These are phyloP conservation scores for Nephotettix cincticeps DNA, from an alignment of 1,140 invertebrate genomes.

Conservation along the genomic window DNA sequence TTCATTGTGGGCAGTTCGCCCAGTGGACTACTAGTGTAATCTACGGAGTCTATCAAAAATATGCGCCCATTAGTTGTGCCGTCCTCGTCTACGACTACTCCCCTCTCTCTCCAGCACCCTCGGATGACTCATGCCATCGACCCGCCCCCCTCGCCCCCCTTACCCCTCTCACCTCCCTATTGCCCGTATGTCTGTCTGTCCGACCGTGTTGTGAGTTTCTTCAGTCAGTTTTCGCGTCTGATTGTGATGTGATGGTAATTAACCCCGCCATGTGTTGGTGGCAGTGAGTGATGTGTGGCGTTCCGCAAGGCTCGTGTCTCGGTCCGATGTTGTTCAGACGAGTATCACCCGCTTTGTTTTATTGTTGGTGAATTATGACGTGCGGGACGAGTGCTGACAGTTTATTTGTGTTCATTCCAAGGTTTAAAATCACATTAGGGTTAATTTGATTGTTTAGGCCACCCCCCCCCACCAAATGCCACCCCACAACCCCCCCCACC, in stretches of 20 bases:
- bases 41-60: constrained; percentile 15
- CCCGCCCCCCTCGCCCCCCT: neutral
- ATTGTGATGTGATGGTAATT: neutral
- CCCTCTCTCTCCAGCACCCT: neutral
- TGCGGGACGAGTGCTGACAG: too few relatives aligned
- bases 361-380: too few relatives aligned
- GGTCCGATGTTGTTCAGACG: neutral
- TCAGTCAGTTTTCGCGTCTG: constrained; percentile 12
- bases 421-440: too few relatives aligned
- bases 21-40: too few relatives aligned
- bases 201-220: neutral
- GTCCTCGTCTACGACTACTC: neutral
- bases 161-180: neutral
- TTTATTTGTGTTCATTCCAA: too few relatives aligned
- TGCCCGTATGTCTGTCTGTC: neutral
- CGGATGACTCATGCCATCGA: neutral
- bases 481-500: too few relatives aligned
- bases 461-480: too few relatives aligned
- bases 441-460: too few relatives aligned
- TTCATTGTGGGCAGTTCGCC: too few relatives aligned
- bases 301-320: neutral
- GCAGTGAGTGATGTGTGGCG: neutral
- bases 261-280: neutral
- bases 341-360: too few relatives aligned
- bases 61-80: constrained; percentile 1